Base-by-base conservation (phyloP, 2,113 vertebrate genomes). In the Phylloscopus whistleri region DNA sequence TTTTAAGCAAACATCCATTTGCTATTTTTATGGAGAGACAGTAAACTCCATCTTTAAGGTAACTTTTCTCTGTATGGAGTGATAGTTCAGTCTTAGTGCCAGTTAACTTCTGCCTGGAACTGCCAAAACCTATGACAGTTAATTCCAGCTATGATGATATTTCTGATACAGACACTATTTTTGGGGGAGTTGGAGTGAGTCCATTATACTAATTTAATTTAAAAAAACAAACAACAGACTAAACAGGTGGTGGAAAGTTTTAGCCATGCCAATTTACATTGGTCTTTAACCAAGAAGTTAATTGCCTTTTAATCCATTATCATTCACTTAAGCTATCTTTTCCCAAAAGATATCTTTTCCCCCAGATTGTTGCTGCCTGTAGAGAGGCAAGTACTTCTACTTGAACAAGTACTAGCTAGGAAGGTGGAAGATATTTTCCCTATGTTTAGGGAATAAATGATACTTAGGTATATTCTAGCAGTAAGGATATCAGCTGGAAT, bases 201-300 rank as follows among this genome's bases (percentile, higher is more conserved):
- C 41, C 66, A 59, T 59, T 75, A 19, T 21, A 75, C 30, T 82
- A 0, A 56, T 68, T 87, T 89, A 84, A 72, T 56, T 37, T 37
- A 37, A 37, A 13, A 53, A 64, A 66, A 83, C 11, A 59, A 66
- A 63, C 13, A 41, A 80, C 22, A 10, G 35, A 31, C 41, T 27
- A 48, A 96, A 84, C 87, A 89, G 80, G 87, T 89, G 73, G 56
- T 60, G 30, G 17, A 52, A 84, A 75, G 22, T 79, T 90, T 67
- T 74, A 43, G 28, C 62, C 43, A 63, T 69, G 76, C 72, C 81
- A 94, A 16, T 84, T 79, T 68, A 6, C 18, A 2, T 21, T 91
- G 79, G 55, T 93, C 24, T 62, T 92, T 72, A 94, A 95, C 49
- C 62, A 96, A 84, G 24, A 79, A 89, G 22, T 56, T 83, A 83